Conservation (phyloP, 2,113 vertebrate genomes). For the Hassar affinis region DNA sequence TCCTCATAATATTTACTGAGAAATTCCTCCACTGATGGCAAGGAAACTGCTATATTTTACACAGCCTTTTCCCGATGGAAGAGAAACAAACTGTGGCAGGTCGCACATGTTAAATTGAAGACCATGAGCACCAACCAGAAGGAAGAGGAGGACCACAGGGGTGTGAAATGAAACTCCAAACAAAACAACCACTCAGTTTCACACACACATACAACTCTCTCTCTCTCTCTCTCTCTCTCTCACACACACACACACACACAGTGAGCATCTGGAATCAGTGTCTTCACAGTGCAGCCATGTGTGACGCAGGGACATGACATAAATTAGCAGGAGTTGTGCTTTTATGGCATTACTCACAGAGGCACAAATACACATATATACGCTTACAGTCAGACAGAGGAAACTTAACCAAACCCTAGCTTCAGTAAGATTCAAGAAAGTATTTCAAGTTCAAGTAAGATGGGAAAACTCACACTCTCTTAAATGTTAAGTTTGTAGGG, state of each 20-base stretch:
- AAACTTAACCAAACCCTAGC: not conserved
- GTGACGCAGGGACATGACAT: conserved; percentile 34
- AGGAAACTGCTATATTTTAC: conserved; percentile 63
- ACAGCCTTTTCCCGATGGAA: conserved; percentile 47
- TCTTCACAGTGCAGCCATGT: conserved; percentile 40
- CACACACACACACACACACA: conserved; percentile 34
- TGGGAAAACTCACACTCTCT: not conserved
- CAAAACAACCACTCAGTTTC: conserved; percentile 46
- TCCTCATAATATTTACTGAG: conserved; percentile 23
- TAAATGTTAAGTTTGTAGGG: not conserved
- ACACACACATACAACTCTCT: conserved; percentile 7
- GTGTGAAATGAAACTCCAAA: conserved; percentile 56
- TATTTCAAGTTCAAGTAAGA: not conserved
- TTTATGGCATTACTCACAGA: conserved; percentile 41
- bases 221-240: conserved; percentile 24
- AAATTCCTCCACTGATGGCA: conserved; percentile 53
- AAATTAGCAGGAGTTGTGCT: conserved; percentile 41
- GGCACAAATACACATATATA: conserved; percentile 35
- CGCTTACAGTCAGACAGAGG: conserved; percentile 17
- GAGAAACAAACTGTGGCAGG: conserved; percentile 54
- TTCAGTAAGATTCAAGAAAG: not conserved
- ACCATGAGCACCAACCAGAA: conserved; percentile 24
- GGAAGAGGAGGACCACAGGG: conserved; percentile 40
- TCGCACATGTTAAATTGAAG: conserved; percentile 52
- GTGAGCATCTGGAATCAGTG: conserved; percentile 54